A percentile compares a stretch with the other conserved stretches of the same genome.
These are phyloP conservation scores for Mactra quadrangularis DNA, from an alignment of 1,140 invertebrate genomes.

Conservation along the genomic window DNA sequence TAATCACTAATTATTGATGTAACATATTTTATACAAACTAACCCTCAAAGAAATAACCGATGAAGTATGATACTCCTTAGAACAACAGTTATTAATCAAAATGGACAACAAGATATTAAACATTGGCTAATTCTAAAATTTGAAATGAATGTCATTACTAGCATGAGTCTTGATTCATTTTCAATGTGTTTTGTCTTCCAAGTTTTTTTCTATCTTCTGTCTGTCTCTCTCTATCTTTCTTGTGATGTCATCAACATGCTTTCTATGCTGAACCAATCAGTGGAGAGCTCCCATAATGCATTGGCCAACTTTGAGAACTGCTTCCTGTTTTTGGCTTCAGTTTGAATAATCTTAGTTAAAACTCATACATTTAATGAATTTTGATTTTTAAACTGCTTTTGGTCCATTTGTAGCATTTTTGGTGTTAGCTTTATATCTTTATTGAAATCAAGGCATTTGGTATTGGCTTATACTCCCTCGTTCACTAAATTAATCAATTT, in stretches of 20 bases:
- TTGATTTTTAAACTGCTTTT: too few relatives aligned
- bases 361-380: too few relatives aligned
- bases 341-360: too few relatives aligned
- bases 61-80: too few relatives aligned
- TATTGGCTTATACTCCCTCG: too few relatives aligned
- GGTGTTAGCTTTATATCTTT: too few relatives aligned
- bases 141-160: constrained; percentile 8
- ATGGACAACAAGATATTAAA: too few relatives aligned
- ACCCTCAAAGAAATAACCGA: too few relatives aligned
- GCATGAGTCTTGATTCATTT: constrained; percentile 33
- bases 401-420: too few relatives aligned
- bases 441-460: too few relatives aligned
- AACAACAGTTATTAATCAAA: too few relatives aligned
- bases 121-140: constrained; percentile 5
- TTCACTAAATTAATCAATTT: too few relatives aligned
- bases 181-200: constrained; percentile 29
- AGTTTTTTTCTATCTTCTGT: constrained; percentile 16
- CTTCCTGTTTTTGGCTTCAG: constrained; percentile 47
- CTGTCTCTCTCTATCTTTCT: constrained; percentile 36
- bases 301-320: constrained; percentile 63
- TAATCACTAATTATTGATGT: constrained; percentile 29
- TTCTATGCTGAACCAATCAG: constrained; percentile 53
- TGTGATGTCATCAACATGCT: constrained; percentile 55
- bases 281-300: constrained; percentile 61
- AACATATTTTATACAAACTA: constrained; percentile 30